Conservation (phyloP, 2,888 invertebrate species). For the Sussaba pulchella region DNA sequence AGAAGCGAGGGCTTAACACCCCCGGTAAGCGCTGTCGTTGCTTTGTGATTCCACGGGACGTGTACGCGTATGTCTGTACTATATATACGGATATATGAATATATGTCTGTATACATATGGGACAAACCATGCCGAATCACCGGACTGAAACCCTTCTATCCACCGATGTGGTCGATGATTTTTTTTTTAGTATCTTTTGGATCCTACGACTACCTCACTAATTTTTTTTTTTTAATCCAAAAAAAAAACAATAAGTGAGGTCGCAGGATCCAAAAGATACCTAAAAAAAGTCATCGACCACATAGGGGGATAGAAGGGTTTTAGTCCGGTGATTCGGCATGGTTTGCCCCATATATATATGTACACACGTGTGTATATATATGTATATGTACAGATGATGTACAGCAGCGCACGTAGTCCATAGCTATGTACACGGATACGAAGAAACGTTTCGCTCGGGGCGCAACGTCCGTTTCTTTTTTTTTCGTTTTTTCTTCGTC, state of each 20-base stretch:
- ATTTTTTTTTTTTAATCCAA: no score
- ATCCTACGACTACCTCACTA: no score
- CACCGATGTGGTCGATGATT: no score
- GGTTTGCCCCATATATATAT: no score
- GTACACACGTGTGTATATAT: not conserved
- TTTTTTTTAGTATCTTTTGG: no score
- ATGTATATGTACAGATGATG: conserved; percentile 1
- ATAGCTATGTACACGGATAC: not conserved
- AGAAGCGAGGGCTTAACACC: conserved; percentile 31
- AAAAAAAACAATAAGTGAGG: no score
- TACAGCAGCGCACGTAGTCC: not conserved
- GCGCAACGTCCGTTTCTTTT: not conserved
- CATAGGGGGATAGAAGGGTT: no score
- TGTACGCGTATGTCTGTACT: conserved; percentile 2
- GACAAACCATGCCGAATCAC: no score
- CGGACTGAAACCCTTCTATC: no score
- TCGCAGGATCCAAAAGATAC: no score
- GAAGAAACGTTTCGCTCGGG: conserved; percentile 1
- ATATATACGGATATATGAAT: not conserved
- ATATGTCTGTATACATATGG: not conserved
- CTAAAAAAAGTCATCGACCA: no score
- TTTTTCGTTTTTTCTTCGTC: not conserved
- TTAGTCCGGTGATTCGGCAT: no score
- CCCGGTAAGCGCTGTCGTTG: conserved; percentile 31
- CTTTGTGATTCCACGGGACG: conserved; percentile 32